phyloP scores from a whole-genome alignment of 2,797 vertebrate genomes.

The Myotis myotis region DNA sequence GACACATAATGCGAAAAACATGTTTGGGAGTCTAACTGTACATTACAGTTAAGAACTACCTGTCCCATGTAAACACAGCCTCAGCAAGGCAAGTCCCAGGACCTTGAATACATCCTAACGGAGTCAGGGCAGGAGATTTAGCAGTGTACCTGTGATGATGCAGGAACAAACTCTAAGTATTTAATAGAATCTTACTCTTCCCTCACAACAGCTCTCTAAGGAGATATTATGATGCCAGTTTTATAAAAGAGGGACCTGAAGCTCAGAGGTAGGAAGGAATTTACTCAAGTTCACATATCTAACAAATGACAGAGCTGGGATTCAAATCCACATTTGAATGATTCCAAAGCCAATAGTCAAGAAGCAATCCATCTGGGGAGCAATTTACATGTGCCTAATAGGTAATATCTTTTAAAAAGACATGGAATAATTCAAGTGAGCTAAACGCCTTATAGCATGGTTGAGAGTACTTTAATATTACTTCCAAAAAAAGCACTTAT shows the following conservation, averaged over 20 bases:
- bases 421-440: not conserved
- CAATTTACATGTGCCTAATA: not conserved
- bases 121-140: accelerated
- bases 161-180: not conserved
- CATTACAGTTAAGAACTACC: not conserved
- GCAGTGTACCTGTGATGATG: not conserved
- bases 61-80: not conserved
- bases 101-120: not conserved
- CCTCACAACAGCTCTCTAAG: not conserved
- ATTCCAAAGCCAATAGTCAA: not conserved
- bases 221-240: not conserved
- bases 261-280: not conserved
- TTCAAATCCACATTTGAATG: not conserved
- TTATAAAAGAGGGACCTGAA: not conserved
- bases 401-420: not conserved
- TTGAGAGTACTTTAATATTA: not conserved
- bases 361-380: not conserved
- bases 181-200: not conserved
- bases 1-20: not conserved
- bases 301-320: not conserved
- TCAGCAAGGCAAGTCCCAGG: not conserved
- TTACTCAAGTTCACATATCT: conserved; percentile 15
- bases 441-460: not conserved
- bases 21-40: not conserved
- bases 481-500: not conserved